Evolutionary conservation across 2,113 vertebrate species (phyloP).

Genomic region (human): DNA sequence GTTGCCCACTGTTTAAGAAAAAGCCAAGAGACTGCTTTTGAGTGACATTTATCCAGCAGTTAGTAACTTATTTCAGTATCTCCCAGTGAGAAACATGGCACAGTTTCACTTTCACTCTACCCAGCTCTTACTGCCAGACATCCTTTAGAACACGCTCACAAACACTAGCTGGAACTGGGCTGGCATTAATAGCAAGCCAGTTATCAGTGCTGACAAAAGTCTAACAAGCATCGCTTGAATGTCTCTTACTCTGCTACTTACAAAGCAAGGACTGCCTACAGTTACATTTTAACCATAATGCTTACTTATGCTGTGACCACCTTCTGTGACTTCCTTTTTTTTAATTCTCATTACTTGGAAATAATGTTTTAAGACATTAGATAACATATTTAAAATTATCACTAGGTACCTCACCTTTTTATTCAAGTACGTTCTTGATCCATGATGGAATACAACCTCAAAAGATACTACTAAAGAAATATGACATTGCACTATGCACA

Average conservation of each 20-base stretch:
- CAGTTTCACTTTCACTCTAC: slow-evolving; percentile 92
- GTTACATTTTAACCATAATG: background rate
- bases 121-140: slow-evolving; percentile 89
- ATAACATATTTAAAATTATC: background rate
- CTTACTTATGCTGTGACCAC: background rate
- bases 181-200: slow-evolving; percentile 90
- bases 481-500: background rate
- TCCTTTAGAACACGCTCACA: slow-evolving; percentile 90
- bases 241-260: background rate
- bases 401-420: background rate
- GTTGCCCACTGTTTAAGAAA: slow-evolving; percentile 95
- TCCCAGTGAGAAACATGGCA: slow-evolving; percentile 93
- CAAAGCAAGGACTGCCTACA: background rate
- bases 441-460: background rate
- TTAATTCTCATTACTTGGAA: background rate
- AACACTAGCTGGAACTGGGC: slow-evolving; percentile 91
- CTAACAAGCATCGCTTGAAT: slow-evolving; percentile 88
- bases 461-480: background rate
- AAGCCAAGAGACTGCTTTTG: slow-evolving; percentile 95
- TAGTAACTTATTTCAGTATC: slow-evolving; percentile 93
- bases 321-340: background rate
- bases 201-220: slow-evolving; percentile 89
- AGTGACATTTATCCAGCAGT: slow-evolving; percentile 90
- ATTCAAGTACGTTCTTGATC: background rate
- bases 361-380: background rate